These are phyloP conservation scores for cattle (Bos taurus) DNA, from an alignment of 2,113 vertebrate species.

Conservation along the genomic window ARS-UCD2.0 NC_037356.1:45409001-45409500, in stretches of 20 bases:
- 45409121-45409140: not conserved
- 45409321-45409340: not conserved
- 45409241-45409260: not conserved
- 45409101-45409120: not conserved
- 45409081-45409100: not conserved
- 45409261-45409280: not conserved
- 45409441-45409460: not conserved
- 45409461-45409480: not conserved
- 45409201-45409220: not conserved
- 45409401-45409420: fast-evolving
- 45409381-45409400: not conserved
- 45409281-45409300: not conserved
- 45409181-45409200: too few relatives aligned
- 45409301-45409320: not conserved
- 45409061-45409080: not conserved
- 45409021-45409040: not conserved
- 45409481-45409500: not conserved
- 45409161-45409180: too few relatives aligned
- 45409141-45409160: not conserved
- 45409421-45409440: not conserved
- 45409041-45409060: not conserved
- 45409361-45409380: not conserved
- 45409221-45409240: not conserved
- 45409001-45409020: not conserved
- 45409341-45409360: not conserved